phyloP scores from a whole-genome alignment of 1,140 invertebrate species.

The Sinella curviseta region DNA sequence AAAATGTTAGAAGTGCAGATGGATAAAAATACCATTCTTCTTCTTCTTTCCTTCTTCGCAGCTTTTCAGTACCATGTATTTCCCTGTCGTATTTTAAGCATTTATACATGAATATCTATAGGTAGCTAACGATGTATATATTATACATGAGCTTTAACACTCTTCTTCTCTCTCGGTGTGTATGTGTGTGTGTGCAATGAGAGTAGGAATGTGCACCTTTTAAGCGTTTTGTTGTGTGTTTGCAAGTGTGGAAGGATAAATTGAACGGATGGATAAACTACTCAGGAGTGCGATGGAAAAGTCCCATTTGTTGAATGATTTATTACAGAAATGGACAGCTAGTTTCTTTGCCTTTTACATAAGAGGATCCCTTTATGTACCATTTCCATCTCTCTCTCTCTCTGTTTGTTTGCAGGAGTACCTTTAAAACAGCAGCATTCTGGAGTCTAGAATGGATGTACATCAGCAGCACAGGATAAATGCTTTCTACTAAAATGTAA shows the following conservation, averaged over 20 bases:
- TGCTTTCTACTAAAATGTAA: not conserved
- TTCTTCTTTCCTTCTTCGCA: not conserved
- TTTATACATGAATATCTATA: not conserved
- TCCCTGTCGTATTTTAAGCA: not conserved
- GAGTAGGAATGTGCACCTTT: no score
- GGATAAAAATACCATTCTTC: not conserved
- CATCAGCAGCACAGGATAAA: not conserved
- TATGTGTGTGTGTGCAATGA: no score
- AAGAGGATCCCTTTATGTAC: not conserved
- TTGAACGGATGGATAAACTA: constrained; percentile 16
- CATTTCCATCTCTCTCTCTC: not conserved
- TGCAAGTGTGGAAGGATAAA: not conserved
- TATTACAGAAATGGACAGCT: constrained; percentile 14
- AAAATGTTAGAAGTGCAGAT: not conserved
- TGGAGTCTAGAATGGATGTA: no score
- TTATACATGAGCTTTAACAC: no score
- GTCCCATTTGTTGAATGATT: constrained; percentile 21
- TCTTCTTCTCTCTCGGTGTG: no score
- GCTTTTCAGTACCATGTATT: not conserved
- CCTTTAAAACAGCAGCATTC: not conserved
- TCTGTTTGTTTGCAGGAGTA: not conserved
- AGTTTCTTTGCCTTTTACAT: not conserved
- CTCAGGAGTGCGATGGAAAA: not conserved
- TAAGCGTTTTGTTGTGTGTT: not conserved
- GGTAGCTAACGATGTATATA: not conserved